These are phyloP conservation scores for Drosophila obscura DNA, from an alignment of 1,140 invertebrate species.

Conservation along the genomic window DNA sequence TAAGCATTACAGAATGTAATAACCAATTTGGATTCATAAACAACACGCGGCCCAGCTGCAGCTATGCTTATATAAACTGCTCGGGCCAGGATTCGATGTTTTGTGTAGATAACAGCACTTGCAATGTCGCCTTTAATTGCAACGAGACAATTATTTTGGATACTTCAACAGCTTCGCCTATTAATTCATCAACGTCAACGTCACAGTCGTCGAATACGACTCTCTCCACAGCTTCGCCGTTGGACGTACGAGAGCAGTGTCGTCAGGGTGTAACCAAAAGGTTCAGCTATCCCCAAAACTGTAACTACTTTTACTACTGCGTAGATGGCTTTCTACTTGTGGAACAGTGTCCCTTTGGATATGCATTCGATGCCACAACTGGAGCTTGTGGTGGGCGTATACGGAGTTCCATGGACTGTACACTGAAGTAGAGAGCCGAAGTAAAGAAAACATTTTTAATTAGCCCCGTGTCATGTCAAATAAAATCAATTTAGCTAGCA, in stretches of 20 bases:
- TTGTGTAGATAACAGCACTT: slow-evolving; percentile 22
- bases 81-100: slow-evolving; percentile 39
- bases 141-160: neutral
- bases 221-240: slow-evolving; percentile 18
- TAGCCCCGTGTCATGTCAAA: slow-evolving; percentile 48
- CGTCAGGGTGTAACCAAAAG: slow-evolving; percentile 53
- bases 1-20: slow-evolving; percentile 52
- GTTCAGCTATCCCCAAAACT: slow-evolving; percentile 69
- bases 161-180: slow-evolving; percentile 1
- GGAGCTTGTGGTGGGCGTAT: slow-evolving; percentile 43
- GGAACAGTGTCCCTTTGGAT: slow-evolving; percentile 69
- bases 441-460: slow-evolving; percentile 51
- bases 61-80: slow-evolving; percentile 48
- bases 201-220: neutral
- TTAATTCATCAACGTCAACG: neutral
- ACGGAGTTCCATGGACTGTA: slow-evolving; percentile 14
- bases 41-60: slow-evolving; percentile 46
- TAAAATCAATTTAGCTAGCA: slow-evolving; percentile 45
- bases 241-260: slow-evolving; percentile 44
- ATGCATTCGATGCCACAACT: slow-evolving; percentile 38
- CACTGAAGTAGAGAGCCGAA: slow-evolving; percentile 9
- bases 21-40: slow-evolving; percentile 16
- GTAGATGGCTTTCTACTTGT: slow-evolving; percentile 65
- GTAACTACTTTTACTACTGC: slow-evolving; percentile 77
- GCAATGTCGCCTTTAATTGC: slow-evolving; percentile 33